Evolutionary conservation across 2,888 invertebrate genomes (phyloP), one percentile per base, ranked within the genome.

Genomic region (Drosophila tripunctata): DNA sequence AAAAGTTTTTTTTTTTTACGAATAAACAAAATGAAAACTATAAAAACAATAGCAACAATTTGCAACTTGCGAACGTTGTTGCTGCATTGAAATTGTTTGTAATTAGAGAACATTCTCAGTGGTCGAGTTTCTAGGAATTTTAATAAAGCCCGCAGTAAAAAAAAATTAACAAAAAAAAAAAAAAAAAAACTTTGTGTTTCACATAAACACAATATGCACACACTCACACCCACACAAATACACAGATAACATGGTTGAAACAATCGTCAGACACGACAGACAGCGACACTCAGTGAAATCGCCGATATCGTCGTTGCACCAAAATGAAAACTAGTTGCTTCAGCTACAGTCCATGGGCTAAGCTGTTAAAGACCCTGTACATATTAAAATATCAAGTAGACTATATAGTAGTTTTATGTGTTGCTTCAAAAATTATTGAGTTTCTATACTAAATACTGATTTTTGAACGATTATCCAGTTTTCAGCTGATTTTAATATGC

Each of bases 61-160:
- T 62, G 62, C 56, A 36, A 40, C 19, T 45, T 50, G 68, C 45
- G 43, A 48, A 12, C 43, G 43, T 12, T 56, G 45, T 36, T 45
- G 40, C 41, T 76, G 54, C 78, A 67, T 73, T 73, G 74, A 55
- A 78, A 78, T 74, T 67, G 75, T 56, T 63, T 67, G 75, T 74
- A 74, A 74, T 74, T 74, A 63, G 75, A 78, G 69, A 68, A 74
- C 64, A 57, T 75, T 74, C 63, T 21, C 44, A 69, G 52, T 68
- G 64, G 48, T 75, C 47, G 45, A 64, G 75, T 75, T 75, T 75
- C 78, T 68, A 68, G 64, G 78, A 74, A 75, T 74, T 75, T 61
- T 51, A 61, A 74, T 74, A 54, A 74, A 74, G 58, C 55, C 15
- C 56, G 38, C 63, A 73, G n/a, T n/a, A n/a, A n/a, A n/a, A n/a